Percentiles rank a stretch among this genome's conserved stretches.
Conservation (phyloP, 2,113 vertebrate genomes). For the Drymodes brunneopygia region DNA sequence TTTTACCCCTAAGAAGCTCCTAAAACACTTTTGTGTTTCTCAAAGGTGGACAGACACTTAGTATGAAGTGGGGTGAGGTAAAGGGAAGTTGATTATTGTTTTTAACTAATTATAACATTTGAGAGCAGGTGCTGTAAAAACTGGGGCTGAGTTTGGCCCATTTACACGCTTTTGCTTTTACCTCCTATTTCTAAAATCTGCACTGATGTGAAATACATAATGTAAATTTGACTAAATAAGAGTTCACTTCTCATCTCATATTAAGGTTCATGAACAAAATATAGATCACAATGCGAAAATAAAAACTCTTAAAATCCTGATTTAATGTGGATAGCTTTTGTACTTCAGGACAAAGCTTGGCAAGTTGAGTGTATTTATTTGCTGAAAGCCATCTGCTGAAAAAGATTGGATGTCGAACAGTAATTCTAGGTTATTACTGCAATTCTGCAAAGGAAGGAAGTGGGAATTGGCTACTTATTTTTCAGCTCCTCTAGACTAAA, state of each 20-base stretch:
- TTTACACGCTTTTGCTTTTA: background rate
- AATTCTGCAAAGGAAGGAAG: conserved; percentile 21
- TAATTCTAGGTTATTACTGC: conserved; percentile 39
- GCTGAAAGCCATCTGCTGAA: conserved; percentile 19
- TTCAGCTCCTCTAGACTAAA: conserved; percentile 6
- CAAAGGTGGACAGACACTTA: background rate
- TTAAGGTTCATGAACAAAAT: background rate
- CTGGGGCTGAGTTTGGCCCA: background rate
- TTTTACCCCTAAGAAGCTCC: background rate
- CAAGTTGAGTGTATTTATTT: background rate
- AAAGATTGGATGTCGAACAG: conserved; percentile 8
- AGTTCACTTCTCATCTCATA: background rate
- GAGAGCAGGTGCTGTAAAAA: background rate
- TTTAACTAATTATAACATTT: background rate
- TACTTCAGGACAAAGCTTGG: background rate
- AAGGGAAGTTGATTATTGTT: background rate
- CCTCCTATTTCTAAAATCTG: background rate
- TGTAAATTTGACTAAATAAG: background rate
- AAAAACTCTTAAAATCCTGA: background rate
- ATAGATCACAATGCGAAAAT: background rate
- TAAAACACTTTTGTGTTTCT: background rate
- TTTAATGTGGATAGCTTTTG: background rate
- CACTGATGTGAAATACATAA: background rate
- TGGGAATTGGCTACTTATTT: conserved; percentile 7
- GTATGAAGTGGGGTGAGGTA: background rate